Conservation (phyloP, 2,797 vertebrate species). For the Pelodytes ibericus region DNA sequence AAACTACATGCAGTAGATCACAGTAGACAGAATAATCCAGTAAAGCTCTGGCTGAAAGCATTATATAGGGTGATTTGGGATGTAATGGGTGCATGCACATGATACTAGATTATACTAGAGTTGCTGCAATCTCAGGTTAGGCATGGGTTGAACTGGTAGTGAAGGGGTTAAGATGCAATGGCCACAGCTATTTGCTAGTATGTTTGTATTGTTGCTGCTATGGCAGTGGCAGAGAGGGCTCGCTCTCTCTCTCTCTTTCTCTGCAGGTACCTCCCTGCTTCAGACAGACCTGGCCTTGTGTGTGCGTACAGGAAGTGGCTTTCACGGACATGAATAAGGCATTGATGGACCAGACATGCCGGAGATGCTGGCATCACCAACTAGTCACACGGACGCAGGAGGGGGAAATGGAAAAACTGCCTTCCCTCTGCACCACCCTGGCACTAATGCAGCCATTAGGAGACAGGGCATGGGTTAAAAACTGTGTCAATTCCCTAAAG, state of each 20-base stretch:
- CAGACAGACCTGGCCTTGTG: slow-evolving; percentile 53
- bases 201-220: slow-evolving; percentile 16
- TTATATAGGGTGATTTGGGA: neutral
- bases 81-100: neutral
- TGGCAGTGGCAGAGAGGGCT: neutral
- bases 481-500: no score
- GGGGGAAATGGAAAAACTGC: neutral
- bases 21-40: slow-evolving; percentile 26
- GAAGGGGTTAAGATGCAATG: slow-evolving; percentile 16
- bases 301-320: slow-evolving; percentile 47
- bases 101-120: no score
- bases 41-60: neutral
- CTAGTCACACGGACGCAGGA: slow-evolving; percentile 28
- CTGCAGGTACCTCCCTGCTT: slow-evolving; percentile 41
- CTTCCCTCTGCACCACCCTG: no score
- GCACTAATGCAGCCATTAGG: no score
- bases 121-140: neutral
- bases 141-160: neutral
- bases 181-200: neutral
- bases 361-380: slow-evolving; percentile 43
- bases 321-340: slow-evolving; percentile 49
- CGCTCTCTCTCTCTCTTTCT: neutral
- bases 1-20: slow-evolving; percentile 13
- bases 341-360: slow-evolving; percentile 49
- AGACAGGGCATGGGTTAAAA: no score